phyloP scores from a whole-genome alignment of 2,113 vertebrate genomes.

The Sylvia atricapilla region DNA sequence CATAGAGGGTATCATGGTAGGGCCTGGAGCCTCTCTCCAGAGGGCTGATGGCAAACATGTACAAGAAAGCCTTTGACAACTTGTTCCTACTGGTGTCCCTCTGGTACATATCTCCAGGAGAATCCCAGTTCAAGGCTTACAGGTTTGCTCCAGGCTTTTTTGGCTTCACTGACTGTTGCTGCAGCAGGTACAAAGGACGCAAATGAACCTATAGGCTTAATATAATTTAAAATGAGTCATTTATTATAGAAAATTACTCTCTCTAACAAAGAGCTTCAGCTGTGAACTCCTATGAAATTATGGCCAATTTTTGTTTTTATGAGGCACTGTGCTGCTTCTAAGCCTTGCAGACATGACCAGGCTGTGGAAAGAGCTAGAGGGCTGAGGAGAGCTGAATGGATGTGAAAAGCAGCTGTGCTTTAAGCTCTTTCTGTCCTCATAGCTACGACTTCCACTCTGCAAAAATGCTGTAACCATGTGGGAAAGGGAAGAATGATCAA shows the following conservation, averaged over 20 bases:
- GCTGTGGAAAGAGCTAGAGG: slow-evolving; percentile 43
- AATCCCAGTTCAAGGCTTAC: not conserved
- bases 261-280: slow-evolving; percentile 25
- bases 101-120: not conserved
- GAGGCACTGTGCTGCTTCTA: not conserved
- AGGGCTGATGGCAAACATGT: not conserved
- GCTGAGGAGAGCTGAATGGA: slow-evolving; percentile 37
- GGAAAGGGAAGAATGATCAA: slow-evolving; percentile 51
- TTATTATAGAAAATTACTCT: slow-evolving; percentile 32
- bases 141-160: slow-evolving; percentile 9
- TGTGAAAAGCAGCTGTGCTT: slow-evolving; percentile 62
- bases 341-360: slow-evolving; percentile 26
- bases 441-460: slow-evolving; percentile 52
- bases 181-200: not conserved
- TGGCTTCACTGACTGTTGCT: not conserved
- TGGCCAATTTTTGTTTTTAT: not conserved
- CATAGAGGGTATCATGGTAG: fast-evolving
- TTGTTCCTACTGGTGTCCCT: slow-evolving; percentile 2
- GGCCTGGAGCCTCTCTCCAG: not conserved
- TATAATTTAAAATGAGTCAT: slow-evolving; percentile 20
- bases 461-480: slow-evolving; percentile 60
- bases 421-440: slow-evolving; percentile 54
- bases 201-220: slow-evolving; percentile 30
- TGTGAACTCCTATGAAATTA: not conserved
- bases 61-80: not conserved